A percentile compares a stretch with the other conserved stretches of the same genome.
phyloP scores from a whole-genome alignment of 2,797 vertebrate genomes.

The Odontamblyopus rebecca region DNA sequence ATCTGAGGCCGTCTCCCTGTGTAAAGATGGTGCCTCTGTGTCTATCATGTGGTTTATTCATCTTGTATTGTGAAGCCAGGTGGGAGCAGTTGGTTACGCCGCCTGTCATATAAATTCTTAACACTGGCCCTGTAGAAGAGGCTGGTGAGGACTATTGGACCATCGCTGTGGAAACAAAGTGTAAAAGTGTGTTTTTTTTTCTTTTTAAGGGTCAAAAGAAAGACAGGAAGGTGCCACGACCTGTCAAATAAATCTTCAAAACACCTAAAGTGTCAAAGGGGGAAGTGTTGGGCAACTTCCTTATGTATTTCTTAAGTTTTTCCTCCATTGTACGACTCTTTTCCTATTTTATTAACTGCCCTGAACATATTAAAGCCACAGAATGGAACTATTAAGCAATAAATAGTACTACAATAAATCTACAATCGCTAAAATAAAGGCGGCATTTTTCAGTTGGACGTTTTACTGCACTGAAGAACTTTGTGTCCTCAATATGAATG shows the following conservation, averaged over 20 bases:
- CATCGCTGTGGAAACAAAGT: conserved; percentile 27
- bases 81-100: conserved; percentile 58
- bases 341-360: not conserved
- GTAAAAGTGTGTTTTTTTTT: not conserved
- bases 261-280: conserved; percentile 1
- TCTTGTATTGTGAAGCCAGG: conserved; percentile 55
- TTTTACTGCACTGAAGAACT: not conserved
- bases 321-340: not conserved
- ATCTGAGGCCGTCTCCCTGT: no score
- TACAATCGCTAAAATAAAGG: no score
- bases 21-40: conserved; percentile 47
- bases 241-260: conserved; percentile 15
- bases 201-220: conserved; percentile 16
- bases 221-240: conserved; percentile 11
- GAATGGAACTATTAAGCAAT: no score
- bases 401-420: not conserved
- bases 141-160: conserved; percentile 29
- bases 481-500: no score
- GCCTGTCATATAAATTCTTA: conserved; percentile 50
- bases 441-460: not conserved
- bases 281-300: not conserved
- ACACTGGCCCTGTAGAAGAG: conserved; percentile 20
- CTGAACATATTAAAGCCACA: not conserved
- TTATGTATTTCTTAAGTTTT: not conserved
- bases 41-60: conserved; percentile 66